A percentile compares a stretch with the other conserved stretches of the same genome.
phyloP scores from a whole-genome alignment of 2,797 vertebrate genomes.

The Platalea minor region DNA sequence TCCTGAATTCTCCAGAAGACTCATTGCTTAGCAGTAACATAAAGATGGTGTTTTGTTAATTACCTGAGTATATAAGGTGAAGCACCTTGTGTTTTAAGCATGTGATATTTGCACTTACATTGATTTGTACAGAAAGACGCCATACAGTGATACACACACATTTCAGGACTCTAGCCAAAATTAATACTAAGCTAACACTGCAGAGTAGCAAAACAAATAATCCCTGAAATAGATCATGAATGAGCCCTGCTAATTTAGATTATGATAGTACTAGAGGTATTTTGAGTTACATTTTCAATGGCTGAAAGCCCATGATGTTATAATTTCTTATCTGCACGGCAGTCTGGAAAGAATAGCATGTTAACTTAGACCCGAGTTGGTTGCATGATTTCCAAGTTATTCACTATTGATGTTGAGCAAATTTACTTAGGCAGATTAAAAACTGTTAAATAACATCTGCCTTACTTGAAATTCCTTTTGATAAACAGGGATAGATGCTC shows the following conservation, averaged over 20 bases:
- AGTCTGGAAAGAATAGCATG: neutral
- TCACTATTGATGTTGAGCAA: neutral
- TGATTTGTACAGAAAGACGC: neutral
- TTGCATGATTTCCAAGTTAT: neutral
- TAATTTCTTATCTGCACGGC: neutral
- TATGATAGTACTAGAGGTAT: neutral
- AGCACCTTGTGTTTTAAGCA: neutral
- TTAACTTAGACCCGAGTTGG: neutral
- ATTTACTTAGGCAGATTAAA: neutral
- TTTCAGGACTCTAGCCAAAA: neutral
- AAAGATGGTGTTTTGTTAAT: neutral
- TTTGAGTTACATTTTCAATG: neutral
- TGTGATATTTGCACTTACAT: neutral
- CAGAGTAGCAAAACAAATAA: neutral
- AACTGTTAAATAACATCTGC: neutral
- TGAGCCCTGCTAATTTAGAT: neutral
- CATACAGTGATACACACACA: neutral
- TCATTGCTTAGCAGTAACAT: neutral
- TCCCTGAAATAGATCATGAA: neutral
- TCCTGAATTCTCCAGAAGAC: slow-evolving; percentile 1
- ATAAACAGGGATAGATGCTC: neutral
- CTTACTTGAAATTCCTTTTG: neutral
- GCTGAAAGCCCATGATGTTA: neutral
- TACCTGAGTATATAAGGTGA: neutral
- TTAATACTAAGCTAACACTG: neutral